Evolutionary conservation across 2,797 vertebrate species (phyloP).

Genomic region (Sylvia borin): DNA sequence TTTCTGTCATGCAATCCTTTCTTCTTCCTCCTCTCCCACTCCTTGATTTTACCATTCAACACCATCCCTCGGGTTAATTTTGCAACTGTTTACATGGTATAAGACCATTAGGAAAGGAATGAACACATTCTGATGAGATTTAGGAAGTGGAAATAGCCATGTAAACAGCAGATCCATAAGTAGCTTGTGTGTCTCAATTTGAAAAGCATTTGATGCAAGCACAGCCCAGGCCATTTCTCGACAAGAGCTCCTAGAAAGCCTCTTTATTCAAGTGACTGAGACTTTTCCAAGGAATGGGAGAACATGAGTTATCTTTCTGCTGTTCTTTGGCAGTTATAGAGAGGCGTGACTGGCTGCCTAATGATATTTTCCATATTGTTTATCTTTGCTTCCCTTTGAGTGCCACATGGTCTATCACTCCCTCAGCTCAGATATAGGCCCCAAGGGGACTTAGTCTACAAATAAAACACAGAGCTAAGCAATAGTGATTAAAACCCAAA

Average conservation of each 20-base stretch:
- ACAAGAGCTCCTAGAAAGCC: not conserved
- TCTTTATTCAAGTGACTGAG: not conserved
- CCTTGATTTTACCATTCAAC: not conserved
- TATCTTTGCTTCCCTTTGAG: constrained; percentile 17
- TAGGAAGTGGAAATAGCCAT: not conserved
- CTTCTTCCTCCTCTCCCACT: not conserved
- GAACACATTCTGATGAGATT: not conserved
- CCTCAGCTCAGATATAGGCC: not conserved
- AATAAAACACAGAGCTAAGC: not conserved
- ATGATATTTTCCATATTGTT: constrained; percentile 37
- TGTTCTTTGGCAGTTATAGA: not conserved
- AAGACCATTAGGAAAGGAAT: not conserved
- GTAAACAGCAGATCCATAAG: not conserved
- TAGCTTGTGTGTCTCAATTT: not conserved
- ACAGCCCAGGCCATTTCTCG: not conserved
- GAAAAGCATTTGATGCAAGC: not conserved
- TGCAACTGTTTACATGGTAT: not conserved
- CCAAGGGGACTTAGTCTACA: not conserved
- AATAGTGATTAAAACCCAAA: not conserved
- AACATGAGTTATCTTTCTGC: constrained; percentile 1
- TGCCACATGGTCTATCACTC: not conserved
- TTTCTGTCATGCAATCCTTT: not conserved
- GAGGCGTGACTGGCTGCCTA: not conserved
- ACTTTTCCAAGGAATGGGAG: not conserved
- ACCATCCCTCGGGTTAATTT: not conserved